phyloP scores from a whole-genome alignment of 2,113 vertebrate genomes.

The Zosterops hypoxanthus region DNA sequence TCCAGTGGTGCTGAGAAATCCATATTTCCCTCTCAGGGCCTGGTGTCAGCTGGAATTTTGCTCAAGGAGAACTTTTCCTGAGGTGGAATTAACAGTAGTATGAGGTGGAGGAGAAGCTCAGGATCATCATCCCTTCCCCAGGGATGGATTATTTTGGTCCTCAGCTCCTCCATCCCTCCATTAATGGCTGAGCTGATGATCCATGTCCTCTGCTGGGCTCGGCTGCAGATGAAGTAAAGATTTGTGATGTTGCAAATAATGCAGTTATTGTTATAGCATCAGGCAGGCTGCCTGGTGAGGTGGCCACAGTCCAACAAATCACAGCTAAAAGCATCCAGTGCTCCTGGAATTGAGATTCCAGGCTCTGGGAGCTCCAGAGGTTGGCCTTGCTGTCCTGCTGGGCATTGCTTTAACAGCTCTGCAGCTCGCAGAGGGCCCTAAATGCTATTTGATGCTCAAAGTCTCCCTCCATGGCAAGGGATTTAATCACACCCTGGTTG shows the following conservation, averaged over 20 bases:
- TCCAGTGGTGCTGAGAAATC: not conserved
- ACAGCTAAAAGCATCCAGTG: not conserved
- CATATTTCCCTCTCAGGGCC: not conserved
- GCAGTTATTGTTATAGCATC: not conserved
- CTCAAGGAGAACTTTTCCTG: not conserved
- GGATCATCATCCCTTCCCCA: not conserved
- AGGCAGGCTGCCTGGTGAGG: not conserved
- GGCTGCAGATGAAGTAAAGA: not conserved
- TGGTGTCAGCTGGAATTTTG: not conserved
- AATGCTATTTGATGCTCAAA: not conserved
- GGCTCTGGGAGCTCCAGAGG: not conserved
- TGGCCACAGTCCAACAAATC: not conserved
- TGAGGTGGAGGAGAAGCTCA: not conserved
- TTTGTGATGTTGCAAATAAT: not conserved
- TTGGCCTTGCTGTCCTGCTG: not conserved
- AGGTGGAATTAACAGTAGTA: not conserved
- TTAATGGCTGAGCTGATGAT: not conserved
- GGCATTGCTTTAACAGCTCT: not conserved
- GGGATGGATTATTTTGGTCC: not conserved
- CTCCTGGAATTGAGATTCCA: not conserved
- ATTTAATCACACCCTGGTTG: not conserved
- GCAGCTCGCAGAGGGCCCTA: too few relatives aligned
- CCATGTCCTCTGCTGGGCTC: not conserved
- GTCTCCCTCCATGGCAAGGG: fast-evolving
- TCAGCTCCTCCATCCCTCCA: not conserved